Conservation (phyloP, 2,113 vertebrate species). For the Toxostoma redivivum region DNA sequence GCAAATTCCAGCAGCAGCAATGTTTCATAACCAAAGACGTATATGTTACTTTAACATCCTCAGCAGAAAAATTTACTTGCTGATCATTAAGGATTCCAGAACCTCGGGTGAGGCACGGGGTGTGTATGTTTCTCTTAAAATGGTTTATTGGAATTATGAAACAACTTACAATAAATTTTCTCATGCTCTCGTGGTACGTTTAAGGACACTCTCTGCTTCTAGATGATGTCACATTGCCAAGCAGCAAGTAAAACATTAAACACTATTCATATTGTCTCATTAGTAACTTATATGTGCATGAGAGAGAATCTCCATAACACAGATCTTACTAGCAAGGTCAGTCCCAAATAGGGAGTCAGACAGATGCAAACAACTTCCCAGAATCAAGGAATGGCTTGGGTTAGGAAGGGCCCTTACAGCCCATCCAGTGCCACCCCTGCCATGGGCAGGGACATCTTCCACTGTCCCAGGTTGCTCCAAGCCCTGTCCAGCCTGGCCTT, state of each 20-base stretch:
- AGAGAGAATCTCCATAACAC: background rate
- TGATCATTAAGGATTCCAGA: background rate
- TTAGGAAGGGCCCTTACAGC: background rate
- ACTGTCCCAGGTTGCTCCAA: accelerated
- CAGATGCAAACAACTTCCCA: background rate
- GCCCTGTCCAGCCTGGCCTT: accelerated
- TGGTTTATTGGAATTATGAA: slow-evolving; percentile 9
- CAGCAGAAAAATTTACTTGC: slow-evolving; percentile 23
- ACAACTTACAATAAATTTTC: background rate
- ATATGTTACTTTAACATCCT: background rate
- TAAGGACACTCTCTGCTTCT: background rate
- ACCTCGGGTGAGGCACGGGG: slow-evolving; percentile 3
- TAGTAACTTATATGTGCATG: background rate
- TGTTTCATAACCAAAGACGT: background rate
- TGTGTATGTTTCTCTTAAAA: background rate
- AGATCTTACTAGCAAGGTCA: background rate
- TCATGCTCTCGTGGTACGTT: background rate
- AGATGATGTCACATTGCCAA: background rate
- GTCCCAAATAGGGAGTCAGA: background rate
- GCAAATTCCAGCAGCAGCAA: slow-evolving; percentile 3
- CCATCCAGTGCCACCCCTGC: accelerated
- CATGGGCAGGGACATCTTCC: background rate
- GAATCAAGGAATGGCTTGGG: background rate
- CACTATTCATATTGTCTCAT: background rate
- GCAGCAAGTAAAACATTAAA: slow-evolving; percentile 2